A percentile compares a stretch with the other conserved stretches of the same genome.
These are phyloP conservation scores for Aspidiotus destructor DNA, from an alignment of 2,888 invertebrate species.

Conservation along the genomic window DNA sequence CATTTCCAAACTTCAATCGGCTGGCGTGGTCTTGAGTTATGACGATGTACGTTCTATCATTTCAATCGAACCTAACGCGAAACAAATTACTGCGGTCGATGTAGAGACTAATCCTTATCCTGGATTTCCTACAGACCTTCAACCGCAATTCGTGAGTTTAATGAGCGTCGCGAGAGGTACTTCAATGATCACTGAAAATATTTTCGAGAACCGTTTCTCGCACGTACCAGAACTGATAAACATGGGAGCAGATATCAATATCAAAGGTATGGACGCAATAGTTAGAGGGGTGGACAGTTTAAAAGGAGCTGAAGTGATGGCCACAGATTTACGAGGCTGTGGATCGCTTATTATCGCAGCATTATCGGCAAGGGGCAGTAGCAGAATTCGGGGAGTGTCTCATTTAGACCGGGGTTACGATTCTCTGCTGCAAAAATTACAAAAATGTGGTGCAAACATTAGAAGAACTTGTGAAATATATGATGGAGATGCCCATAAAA, in stretches of 20 bases:
- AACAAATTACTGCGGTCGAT: not conserved
- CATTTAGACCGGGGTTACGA: conserved; percentile 24
- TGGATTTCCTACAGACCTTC: conserved; percentile 29
- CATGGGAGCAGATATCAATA: conserved; percentile 28
- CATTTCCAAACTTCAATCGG: conserved; percentile 6
- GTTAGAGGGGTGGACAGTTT: not conserved
- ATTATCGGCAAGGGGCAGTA: conserved; percentile 13
- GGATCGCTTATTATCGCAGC: conserved; percentile 33
- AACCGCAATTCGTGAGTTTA: conserved; percentile 16
- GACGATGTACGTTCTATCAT: not conserved
- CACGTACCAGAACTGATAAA: conserved; percentile 28
- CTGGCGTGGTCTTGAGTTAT: conserved; percentile 2
- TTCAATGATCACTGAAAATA: conserved; percentile 26
- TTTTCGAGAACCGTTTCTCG: conserved; percentile 35
- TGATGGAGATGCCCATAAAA: no score
- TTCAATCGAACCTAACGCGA: no score
- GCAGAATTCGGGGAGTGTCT: not conserved
- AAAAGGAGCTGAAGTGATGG: conserved; percentile 22
- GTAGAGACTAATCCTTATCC: conserved; percentile 18
- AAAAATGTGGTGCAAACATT: conserved; percentile 7
- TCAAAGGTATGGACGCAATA: conserved; percentile 27
- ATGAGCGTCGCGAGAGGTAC: conserved; percentile 15
- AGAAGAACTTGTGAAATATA: conserved; percentile 3
- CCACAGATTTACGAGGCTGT: conserved; percentile 33
- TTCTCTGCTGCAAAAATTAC: conserved; percentile 1